Percentiles rank a stretch among this genome's conserved stretches.
phyloP scores from a whole-genome alignment of 2,888 invertebrate genomes.

The Drosophila heteroneura region DNA sequence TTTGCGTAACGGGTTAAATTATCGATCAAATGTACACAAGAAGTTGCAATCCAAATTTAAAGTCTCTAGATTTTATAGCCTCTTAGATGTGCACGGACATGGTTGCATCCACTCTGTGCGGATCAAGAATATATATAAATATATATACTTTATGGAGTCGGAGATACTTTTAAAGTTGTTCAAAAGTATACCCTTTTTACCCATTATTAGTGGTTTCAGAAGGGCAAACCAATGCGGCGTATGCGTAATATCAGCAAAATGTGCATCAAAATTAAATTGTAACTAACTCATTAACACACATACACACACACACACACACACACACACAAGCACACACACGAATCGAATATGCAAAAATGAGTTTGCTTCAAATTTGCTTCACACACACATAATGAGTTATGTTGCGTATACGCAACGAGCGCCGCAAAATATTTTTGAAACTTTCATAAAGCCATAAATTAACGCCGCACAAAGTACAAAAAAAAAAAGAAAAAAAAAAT shows the following conservation, averaged over 20 bases:
- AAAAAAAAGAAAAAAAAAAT: conserved; percentile 6
- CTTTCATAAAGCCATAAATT: conserved; percentile 37
- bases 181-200: neutral
- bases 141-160: neutral
- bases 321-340: neutral
- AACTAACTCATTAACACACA: conserved; percentile 46
- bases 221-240: conserved; percentile 27
- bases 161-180: neutral
- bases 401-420: conserved; percentile 46
- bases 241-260: conserved; percentile 40
- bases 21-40: neutral
- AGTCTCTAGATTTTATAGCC: neutral
- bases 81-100: too few relatives aligned
- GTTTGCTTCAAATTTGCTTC: conserved; percentile 8
- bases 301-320: conserved; percentile 16
- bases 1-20: neutral
- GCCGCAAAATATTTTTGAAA: conserved; percentile 17
- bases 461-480: conserved; percentile 24
- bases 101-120: neutral
- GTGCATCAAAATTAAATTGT: conserved; percentile 37
- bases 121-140: neutral
- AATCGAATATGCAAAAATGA: conserved; percentile 29
- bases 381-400: conserved; percentile 15
- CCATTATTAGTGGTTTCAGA: neutral
- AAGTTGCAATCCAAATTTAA: neutral